These are phyloP conservation scores for Eriocheir sinensis DNA, from an alignment of 1,140 invertebrate species.

Conservation along the genomic window DNA sequence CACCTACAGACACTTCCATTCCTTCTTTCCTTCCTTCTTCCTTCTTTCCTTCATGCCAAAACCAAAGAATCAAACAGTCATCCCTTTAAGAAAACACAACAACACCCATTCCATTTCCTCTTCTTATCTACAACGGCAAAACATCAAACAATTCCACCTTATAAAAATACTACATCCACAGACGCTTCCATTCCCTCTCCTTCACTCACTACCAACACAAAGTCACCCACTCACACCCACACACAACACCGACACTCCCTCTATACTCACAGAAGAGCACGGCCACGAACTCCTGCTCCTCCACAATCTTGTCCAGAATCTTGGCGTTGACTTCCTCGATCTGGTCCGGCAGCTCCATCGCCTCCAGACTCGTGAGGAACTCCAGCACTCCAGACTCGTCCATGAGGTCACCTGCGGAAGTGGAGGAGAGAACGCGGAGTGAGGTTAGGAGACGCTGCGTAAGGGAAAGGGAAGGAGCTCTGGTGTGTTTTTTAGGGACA, in stretches of 20 bases:
- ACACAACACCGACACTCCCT: not conserved
- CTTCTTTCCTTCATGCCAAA: no score
- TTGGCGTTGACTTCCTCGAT: conserved; percentile 97
- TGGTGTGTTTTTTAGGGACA: no score
- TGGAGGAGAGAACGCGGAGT: not conserved
- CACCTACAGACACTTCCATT: no score
- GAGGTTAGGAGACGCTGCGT: not conserved
- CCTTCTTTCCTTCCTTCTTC: no score
- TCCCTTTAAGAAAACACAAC: no score
- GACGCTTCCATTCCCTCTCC: not conserved
- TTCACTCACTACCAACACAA: not conserved
- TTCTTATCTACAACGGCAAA: no score
- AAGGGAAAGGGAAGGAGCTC: not conserved
- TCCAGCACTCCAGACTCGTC: conserved; percentile 94
- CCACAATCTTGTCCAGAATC: conserved; percentile 94
- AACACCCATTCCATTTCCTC: no score
- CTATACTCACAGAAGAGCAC: conserved; percentile 95
- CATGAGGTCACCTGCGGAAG: conserved; percentile 93
- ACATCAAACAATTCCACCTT: no score
- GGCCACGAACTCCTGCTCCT: conserved; percentile 95
- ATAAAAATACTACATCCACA: no score
- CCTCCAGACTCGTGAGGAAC: conserved; percentile 95
- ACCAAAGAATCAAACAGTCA: no score
- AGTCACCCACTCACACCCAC: not conserved
- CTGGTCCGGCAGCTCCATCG: conserved; percentile 96